A percentile compares a stretch with the other conserved stretches of the same genome.
Conservation (phyloP, 2,888 invertebrate genomes). For the Buathra laborator region DNA sequence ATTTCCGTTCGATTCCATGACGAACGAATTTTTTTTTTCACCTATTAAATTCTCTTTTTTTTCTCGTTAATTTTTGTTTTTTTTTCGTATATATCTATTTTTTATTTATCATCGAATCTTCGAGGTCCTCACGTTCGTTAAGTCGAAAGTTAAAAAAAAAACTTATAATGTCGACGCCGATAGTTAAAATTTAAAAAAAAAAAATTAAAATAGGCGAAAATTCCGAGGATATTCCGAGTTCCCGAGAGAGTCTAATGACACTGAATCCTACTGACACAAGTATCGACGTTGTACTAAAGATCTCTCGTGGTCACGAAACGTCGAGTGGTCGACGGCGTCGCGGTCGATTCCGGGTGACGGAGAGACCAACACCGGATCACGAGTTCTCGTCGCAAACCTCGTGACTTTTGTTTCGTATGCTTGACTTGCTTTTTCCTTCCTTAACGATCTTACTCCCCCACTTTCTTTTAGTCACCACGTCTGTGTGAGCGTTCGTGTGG, state of each 20-base stretch:
- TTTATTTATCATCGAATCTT: background rate
- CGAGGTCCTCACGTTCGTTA: background rate
- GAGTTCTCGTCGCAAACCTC: conserved; percentile 67
- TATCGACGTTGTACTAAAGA: conserved; percentile 58
- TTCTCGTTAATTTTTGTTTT: background rate
- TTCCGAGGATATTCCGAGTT: background rate
- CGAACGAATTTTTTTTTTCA: background rate
- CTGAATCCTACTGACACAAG: conserved; percentile 40
- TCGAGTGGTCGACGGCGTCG: conserved; percentile 22
- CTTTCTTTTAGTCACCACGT: conserved; percentile 4
- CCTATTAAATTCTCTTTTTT: background rate
- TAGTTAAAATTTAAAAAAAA: background rate
- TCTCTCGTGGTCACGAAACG: conserved; percentile 39
- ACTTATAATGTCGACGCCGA: background rate
- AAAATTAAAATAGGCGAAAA: background rate
- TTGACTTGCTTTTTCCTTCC: conserved; percentile 10
- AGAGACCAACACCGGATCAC: conserved; percentile 49
- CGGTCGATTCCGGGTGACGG: conserved; percentile 64
- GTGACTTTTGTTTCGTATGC: conserved; percentile 66
- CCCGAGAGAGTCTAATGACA: background rate
- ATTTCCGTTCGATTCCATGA: conserved; percentile 42
- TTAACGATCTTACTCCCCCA: conserved; percentile 11
- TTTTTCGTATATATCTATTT: background rate
- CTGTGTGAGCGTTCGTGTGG: conserved; percentile 14
- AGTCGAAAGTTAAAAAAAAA: background rate